Percentiles rank a stretch among this genome's conserved stretches.
Evolutionary conservation across 2,888 invertebrate genomes (phyloP).

Genomic region (Drosophila ezoana): DNA sequence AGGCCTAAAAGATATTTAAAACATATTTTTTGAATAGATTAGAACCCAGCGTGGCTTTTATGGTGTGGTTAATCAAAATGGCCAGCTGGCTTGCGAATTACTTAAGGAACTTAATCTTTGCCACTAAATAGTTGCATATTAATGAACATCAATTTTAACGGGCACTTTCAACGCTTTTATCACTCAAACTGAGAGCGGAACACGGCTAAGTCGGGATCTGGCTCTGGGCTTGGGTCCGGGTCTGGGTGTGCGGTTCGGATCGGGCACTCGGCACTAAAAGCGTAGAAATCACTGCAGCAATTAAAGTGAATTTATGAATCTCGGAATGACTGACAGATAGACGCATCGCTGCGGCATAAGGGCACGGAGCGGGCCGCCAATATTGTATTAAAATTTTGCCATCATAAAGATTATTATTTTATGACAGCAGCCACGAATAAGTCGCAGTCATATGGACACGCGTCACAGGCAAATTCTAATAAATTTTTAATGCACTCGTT

Average conservation of each 20-base stretch:
- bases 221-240: constrained; percentile 5
- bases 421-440: constrained; percentile 60
- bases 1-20: no score
- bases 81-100: constrained; percentile 5
- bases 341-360: constrained; percentile 50
- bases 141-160: constrained; percentile 71
- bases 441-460: constrained; percentile 66
- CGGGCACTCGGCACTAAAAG: constrained; percentile 49
- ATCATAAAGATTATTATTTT: constrained; percentile 84
- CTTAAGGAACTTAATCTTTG: constrained; percentile 38
- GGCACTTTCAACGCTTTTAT: constrained; percentile 70
- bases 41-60: neutral
- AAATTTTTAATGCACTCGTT: constrained; percentile 81
- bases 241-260: neutral
- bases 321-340: constrained; percentile 65
- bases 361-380: constrained; percentile 44
- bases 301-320: constrained; percentile 79
- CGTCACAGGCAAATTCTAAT: constrained; percentile 80
- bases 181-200: constrained; percentile 28
- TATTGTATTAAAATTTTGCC: constrained; percentile 77
- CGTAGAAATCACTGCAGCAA: constrained; percentile 78
- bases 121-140: constrained; percentile 77
- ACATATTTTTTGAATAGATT: constrained; percentile 15
- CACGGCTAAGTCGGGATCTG: constrained; percentile 55
- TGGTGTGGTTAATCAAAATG: constrained; percentile 1